Conservation (phyloP, 2,797 vertebrate species). For the Psittacula derbiana region DNA sequence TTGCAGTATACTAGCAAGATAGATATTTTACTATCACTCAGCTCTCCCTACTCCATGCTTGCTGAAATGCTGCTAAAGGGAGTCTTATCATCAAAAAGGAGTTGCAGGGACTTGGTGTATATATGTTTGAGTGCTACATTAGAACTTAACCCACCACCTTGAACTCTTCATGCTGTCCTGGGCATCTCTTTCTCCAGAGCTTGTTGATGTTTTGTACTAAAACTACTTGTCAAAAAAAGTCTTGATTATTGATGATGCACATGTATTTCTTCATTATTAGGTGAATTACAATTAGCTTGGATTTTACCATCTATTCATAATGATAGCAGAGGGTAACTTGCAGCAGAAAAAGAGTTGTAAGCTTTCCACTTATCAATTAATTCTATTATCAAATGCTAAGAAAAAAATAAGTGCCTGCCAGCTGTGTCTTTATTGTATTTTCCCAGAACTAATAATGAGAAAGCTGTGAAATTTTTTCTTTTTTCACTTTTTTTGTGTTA, state of each 20-base stretch:
- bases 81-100: background rate
- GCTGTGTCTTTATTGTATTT: slow-evolving; percentile 82
- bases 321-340: slow-evolving; percentile 74
- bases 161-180: background rate
- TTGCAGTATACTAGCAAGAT: background rate
- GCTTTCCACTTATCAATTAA: slow-evolving; percentile 81
- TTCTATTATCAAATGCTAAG: slow-evolving; percentile 82
- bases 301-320: slow-evolving; percentile 76
- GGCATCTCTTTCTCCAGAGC: background rate
- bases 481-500: slow-evolving; percentile 21
- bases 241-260: slow-evolving; percentile 28
- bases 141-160: background rate
- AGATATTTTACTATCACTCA: background rate
- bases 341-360: slow-evolving; percentile 71
- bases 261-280: slow-evolving; percentile 73
- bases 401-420: slow-evolving; percentile 78
- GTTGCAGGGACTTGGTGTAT: background rate
- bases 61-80: background rate
- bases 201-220: background rate
- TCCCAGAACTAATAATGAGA: slow-evolving; percentile 80
- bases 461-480: slow-evolving; percentile 69
- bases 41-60: background rate
- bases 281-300: slow-evolving; percentile 74
- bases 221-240: background rate
- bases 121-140: background rate